A percentile compares a stretch with the other conserved stretches of the same genome.
Conservation (phyloP, 2,113 vertebrate genomes). For the Poeciliopsis turrubarensis region DNA sequence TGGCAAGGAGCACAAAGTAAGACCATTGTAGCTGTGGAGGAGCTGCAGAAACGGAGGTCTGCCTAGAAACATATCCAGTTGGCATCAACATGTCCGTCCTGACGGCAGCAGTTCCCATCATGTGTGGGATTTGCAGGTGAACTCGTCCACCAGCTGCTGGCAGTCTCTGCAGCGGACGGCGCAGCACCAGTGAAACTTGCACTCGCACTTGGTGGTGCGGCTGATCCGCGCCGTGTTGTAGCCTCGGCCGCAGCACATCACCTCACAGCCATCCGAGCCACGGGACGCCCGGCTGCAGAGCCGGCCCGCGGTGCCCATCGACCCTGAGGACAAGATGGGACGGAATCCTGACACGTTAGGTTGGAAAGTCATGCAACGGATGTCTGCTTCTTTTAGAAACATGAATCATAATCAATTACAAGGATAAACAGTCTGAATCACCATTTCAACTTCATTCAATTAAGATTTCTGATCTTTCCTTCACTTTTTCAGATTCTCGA, state of each 20-base stretch:
- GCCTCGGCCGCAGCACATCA: conserved; percentile 96
- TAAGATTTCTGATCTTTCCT: too few relatives aligned
- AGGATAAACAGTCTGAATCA: too few relatives aligned
- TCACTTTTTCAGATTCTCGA: too few relatives aligned
- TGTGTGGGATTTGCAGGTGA: conserved; percentile 92
- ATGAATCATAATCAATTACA: too few relatives aligned
- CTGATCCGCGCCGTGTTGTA: conserved; percentile 90
- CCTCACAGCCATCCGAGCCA: conserved; percentile 91
- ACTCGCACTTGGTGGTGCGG: conserved; percentile 91
- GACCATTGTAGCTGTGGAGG: too few relatives aligned
- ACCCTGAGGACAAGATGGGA: conserved; percentile 76
- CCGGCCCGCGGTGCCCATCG: conserved; percentile 88
- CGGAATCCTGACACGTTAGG: background rate
- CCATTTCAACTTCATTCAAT: too few relatives aligned
- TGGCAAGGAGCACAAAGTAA: too few relatives aligned
- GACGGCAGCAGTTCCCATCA: conserved; percentile 47
- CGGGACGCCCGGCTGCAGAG: conserved; percentile 91
- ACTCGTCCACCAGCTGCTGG: conserved; percentile 88
- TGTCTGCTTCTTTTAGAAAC: too few relatives aligned
- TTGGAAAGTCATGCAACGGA: background rate
- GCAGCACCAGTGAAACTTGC: conserved; percentile 98
- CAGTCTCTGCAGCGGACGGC: conserved; percentile 94
- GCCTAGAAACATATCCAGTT: background rate
- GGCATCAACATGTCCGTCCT: too few relatives aligned
- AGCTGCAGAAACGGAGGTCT: background rate